Evolutionary conservation across 2,888 invertebrate genomes (phyloP).

Genomic region (Brachypalpus laphriformis): DNA sequence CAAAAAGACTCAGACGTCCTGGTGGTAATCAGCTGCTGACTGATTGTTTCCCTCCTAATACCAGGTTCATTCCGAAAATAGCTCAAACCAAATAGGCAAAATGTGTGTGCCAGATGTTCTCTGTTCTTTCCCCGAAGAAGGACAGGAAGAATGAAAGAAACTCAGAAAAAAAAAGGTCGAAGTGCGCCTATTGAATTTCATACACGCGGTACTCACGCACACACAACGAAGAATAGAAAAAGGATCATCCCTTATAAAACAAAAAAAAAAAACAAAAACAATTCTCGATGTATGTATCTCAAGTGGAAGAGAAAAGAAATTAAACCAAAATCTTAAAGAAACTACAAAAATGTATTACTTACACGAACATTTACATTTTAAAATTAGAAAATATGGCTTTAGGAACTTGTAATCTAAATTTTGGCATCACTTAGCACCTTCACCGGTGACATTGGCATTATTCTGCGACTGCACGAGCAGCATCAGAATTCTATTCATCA

Average conservation of each 20-base stretch:
- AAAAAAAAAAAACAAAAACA: neutral
- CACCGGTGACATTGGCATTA: neutral
- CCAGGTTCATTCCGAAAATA: conserved; percentile 56
- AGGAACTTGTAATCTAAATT: conserved; percentile 17
- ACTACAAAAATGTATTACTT: conserved; percentile 20
- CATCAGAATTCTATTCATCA: conserved; percentile 81
- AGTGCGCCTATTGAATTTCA: conserved; percentile 60
- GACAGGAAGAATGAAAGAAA: conserved; percentile 24
- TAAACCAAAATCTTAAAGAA: conserved; percentile 2
- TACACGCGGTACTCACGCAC: conserved; percentile 18
- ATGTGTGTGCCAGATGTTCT: conserved; percentile 68
- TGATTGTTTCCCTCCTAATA: conserved; percentile 13
- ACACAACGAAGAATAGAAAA: neutral
- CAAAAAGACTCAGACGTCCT: conserved; percentile 20
- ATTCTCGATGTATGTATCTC: conserved; percentile 15
- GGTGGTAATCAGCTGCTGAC: conserved; percentile 48
- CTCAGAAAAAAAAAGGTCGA: conserved; percentile 11
- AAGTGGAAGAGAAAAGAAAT: neutral
- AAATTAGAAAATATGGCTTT: conserved; percentile 16
- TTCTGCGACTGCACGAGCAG: conserved; percentile 80
- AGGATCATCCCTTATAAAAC: conserved; percentile 37
- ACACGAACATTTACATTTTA: neutral
- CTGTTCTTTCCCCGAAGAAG: conserved; percentile 6
- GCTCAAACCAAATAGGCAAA: conserved; percentile 45
- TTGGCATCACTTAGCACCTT: conserved; percentile 32